A percentile compares a stretch with the other conserved stretches of the same genome.
These are phyloP conservation scores for Charadrius vociferus DNA, from an alignment of 2,113 vertebrate genomes.

Conservation along the genomic window DNA sequence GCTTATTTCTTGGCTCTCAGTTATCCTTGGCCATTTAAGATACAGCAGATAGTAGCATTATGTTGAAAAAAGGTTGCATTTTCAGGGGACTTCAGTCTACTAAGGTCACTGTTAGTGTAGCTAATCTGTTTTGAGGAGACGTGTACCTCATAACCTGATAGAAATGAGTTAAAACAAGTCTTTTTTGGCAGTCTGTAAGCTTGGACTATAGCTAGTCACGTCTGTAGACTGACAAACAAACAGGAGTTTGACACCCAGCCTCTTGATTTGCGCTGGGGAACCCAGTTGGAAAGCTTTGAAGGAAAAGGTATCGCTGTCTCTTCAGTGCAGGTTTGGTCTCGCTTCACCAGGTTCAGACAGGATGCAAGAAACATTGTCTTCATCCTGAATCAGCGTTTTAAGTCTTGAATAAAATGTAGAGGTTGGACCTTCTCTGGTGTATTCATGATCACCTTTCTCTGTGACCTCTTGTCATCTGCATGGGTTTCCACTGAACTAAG, in stretches of 20 bases:
- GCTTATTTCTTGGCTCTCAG: background rate
- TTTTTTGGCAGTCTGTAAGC: background rate
- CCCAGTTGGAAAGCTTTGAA: background rate
- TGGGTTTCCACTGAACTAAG: background rate
- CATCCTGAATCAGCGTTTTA: background rate
- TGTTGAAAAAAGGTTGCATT: background rate
- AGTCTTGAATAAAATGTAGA: background rate
- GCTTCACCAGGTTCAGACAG: background rate
- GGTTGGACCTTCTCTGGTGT: background rate
- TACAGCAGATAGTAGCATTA: background rate
- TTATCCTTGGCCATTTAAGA: background rate
- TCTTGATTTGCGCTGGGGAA: background rate
- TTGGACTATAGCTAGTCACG: background rate
- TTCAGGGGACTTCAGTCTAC: background rate
- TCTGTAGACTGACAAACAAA: background rate
- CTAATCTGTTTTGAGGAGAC: background rate
- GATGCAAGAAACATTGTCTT: background rate
- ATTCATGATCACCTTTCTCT: background rate
- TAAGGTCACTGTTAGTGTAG: background rate
- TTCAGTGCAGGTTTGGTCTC: background rate
- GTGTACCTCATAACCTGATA: background rate
- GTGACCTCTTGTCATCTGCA: background rate
- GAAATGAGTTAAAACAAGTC: background rate
- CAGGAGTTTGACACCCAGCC: background rate
- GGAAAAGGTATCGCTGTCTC: background rate